Evolutionary conservation across 2,797 vertebrate species (phyloP), one percentile per base, ranked within the genome.

Genomic region (Cirrhinus mrigala): DNA sequence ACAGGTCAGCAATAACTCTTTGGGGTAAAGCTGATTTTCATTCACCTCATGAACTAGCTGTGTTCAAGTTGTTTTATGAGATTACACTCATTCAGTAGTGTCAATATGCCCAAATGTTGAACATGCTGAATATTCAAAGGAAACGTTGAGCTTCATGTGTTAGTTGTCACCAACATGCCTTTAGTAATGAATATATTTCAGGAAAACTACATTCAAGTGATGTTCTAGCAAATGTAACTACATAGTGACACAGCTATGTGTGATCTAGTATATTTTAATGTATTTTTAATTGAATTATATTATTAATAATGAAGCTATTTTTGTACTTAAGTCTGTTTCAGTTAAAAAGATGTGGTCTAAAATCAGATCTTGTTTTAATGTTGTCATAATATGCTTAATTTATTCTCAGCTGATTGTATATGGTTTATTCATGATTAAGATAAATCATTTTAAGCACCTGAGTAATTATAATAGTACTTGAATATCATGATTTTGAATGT

Each of bases 381-480:
- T 1, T 22, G 5, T 56, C 10, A 54, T 33, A 33, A 22, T 22
- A 33, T 22, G 3, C 54, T 75, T 14, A 7, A 33, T 22, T 22
- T 16, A 77, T 40, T 77, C 1, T 40, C 37, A 22, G 52, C 52
- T 40, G 68, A 68, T 50, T 68, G 27, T 27, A 16, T n/a, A 33
- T 48, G 5, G 11, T 66, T 50, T 79, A 66, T 66, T 79, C 29
- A 58, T 24, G 44, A n/a, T 71, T 71, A 58, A 40, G 52, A 77
- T 62, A 48, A 79, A 79, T 50, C 3, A 1, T 33, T 20, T 50
- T 52, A 68, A 80, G 20, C 40, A 14, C n/a, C 15, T 14, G 44
- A 33, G 60, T 77, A 44, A 50, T 29, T 68, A 6, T 40, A 20
- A 44, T 81, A 70, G 24, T 27, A 18, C 27, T 8, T 54, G 16